phyloP scores from a whole-genome alignment of 2,797 vertebrate species.

The Anabas testudineus region DNA sequence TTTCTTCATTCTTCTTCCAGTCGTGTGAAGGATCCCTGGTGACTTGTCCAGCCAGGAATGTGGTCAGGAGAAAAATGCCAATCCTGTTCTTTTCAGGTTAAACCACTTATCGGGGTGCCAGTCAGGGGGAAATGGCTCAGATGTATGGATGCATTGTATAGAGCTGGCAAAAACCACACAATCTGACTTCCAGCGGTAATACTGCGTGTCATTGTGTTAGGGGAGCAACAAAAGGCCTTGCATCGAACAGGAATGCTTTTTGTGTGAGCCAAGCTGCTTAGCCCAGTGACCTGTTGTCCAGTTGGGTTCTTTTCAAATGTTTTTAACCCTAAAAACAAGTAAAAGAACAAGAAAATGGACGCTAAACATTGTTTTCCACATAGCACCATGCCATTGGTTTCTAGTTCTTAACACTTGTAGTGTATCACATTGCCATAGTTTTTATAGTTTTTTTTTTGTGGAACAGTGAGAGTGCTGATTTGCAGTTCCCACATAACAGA shows the following conservation, averaged over 20 bases:
- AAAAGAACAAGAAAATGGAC: conserved; percentile 23
- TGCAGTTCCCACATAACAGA: conserved; percentile 10
- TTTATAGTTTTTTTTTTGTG: conserved; percentile 3
- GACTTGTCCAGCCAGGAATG: conserved; percentile 28
- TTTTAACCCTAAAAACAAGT: conserved; percentile 25
- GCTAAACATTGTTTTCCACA: conserved; percentile 45
- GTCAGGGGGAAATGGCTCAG: neutral
- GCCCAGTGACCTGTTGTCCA: conserved; percentile 54
- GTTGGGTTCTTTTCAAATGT: conserved; percentile 37
- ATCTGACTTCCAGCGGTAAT: conserved; percentile 57
- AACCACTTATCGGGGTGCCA: conserved; percentile 43
- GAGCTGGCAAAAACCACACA: conserved; percentile 47
- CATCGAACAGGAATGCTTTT: conserved; percentile 52
- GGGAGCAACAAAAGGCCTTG: conserved; percentile 51
- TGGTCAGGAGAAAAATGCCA: conserved; percentile 30
- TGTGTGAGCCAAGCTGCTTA: conserved; percentile 58
- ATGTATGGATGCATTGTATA: conserved; percentile 54
- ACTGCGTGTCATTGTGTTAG: conserved; percentile 50
- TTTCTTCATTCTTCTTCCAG: neutral
- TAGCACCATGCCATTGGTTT: conserved; percentile 78
- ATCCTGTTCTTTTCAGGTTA: conserved; percentile 40
- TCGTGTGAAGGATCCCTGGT: neutral
- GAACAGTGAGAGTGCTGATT: conserved; percentile 20
- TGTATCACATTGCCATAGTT: conserved; percentile 57
- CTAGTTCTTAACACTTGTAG: conserved; percentile 57